Base-by-base conservation (phyloP, 2,113 vertebrate genomes). In the Dendrocopos noguchii region DNA sequence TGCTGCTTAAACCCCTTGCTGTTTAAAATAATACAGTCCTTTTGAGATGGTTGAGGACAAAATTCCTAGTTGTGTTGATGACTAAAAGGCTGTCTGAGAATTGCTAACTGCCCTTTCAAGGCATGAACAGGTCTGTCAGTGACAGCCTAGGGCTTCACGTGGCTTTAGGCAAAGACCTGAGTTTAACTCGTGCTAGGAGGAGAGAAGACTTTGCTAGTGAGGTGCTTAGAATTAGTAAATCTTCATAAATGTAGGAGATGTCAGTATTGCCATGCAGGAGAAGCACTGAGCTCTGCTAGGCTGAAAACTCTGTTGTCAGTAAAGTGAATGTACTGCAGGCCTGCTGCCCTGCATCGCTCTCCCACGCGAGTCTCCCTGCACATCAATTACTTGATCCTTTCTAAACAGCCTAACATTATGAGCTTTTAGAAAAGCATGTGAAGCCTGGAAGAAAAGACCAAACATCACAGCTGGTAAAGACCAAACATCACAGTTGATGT, bases 301-400 rank as follows among this genome's bases (percentile, higher is more conserved):
- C 94, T 81, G 12, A 75, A 84, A 68, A 7, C 14, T 25, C 4
- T 6, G 4, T 34, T 64, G 28, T 87, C 17, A 19, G 66, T 76
- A 34, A 84, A 84, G 65, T 70, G 81, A 93, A 78, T 88, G 86
- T 94, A 72, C 33, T 46, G 44, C 70, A 78, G 86, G 44, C 39
- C n/a, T 83, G 39, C 65, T 80, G 72, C 65, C 42, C n/a, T 68
- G 60, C 64, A 15, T 66, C 1, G 15, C 74, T 89, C 63, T 84
- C 46, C 52, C 71, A 15, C 8, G 4, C 57, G 66, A 91, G 29
- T 80, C 21, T 59, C 60, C 68, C 80, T 91, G 47, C 73, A 39
- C 29, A 11, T 17, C 1, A 1, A 66, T 46, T 84, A 87, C 80
- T 87, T 84, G 87, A 92, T 76, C 10, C 46, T 79, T 81, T 91